These are phyloP conservation scores for Ploceus nigricollis DNA, from an alignment of 2,113 vertebrate genomes.

Conservation along the genomic window DNA sequence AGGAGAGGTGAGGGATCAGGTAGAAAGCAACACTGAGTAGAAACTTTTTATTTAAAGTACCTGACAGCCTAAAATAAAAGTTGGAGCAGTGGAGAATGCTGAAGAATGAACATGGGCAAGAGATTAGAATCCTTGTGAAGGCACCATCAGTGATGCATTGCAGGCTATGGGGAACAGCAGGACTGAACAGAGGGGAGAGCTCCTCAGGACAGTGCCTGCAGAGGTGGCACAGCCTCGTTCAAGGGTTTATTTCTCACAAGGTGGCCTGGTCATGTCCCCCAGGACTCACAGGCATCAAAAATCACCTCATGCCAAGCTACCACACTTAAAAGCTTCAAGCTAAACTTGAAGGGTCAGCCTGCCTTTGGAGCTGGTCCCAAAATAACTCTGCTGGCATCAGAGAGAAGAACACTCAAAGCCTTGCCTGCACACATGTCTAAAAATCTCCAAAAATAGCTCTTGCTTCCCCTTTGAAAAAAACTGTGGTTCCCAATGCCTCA, in stretches of 20 bases:
- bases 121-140: not conserved
- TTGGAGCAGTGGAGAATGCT: not conserved
- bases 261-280: not conserved
- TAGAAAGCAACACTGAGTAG: not conserved
- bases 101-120: not conserved
- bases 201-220: not conserved
- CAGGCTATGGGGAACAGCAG: not conserved
- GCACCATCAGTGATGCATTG: not conserved
- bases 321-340: not conserved
- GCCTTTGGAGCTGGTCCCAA: not conserved
- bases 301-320: not conserved
- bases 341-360: not conserved
- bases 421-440: slow-evolving; percentile 17
- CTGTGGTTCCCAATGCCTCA: slow-evolving; percentile 22
- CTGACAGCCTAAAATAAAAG: not conserved
- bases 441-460: slow-evolving; percentile 59
- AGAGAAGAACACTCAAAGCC: not conserved
- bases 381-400: not conserved
- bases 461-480: slow-evolving; percentile 42
- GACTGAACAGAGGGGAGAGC: not conserved
- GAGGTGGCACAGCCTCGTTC: not conserved
- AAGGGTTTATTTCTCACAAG: not conserved
- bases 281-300: rapidly evolving
- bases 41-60: not conserved
- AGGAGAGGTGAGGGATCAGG: not conserved